These are phyloP conservation scores for Epinephelus moara DNA, from an alignment of 2,113 vertebrate genomes.

Conservation along the genomic window DNA sequence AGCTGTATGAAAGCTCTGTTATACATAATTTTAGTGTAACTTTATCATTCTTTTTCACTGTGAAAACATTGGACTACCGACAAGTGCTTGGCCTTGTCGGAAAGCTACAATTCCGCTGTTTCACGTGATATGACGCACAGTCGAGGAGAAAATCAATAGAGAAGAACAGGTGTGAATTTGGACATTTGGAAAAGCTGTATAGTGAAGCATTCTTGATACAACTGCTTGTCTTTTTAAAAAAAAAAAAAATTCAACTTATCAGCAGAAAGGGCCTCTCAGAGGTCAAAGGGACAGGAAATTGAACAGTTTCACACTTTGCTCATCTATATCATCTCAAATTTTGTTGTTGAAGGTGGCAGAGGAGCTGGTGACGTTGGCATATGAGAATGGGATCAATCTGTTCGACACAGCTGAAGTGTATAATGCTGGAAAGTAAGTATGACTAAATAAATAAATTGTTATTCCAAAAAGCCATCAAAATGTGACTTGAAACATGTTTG, in stretches of 20 bases:
- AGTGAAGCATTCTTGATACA: background rate
- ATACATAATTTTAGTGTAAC: too few relatives aligned
- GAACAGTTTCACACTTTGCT: background rate
- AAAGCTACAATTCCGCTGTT: too few relatives aligned
- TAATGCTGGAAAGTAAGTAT: conserved; percentile 91
- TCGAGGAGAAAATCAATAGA: too few relatives aligned
- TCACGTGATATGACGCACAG: too few relatives aligned
- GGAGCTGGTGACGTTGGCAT: conserved; percentile 94
- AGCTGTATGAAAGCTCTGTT: too few relatives aligned
- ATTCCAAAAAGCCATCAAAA: background rate
- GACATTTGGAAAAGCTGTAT: background rate
- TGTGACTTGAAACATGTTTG: background rate
- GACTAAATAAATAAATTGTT: background rate
- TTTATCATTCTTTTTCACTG: too few relatives aligned
- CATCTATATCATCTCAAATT: background rate
- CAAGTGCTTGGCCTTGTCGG: too few relatives aligned
- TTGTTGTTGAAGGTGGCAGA: conserved; percentile 90
- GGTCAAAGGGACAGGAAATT: background rate
- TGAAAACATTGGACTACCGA: too few relatives aligned
- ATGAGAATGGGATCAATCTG: conserved; percentile 96
- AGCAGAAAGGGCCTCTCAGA: background rate
- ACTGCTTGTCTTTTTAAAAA: too few relatives aligned
- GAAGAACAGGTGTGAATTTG: too few relatives aligned
- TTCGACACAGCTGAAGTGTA: conserved; percentile 97
- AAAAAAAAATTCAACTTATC: background rate